Conservation (phyloP, 1,140 invertebrate species). For the Conopomorpha cramerella region DNA sequence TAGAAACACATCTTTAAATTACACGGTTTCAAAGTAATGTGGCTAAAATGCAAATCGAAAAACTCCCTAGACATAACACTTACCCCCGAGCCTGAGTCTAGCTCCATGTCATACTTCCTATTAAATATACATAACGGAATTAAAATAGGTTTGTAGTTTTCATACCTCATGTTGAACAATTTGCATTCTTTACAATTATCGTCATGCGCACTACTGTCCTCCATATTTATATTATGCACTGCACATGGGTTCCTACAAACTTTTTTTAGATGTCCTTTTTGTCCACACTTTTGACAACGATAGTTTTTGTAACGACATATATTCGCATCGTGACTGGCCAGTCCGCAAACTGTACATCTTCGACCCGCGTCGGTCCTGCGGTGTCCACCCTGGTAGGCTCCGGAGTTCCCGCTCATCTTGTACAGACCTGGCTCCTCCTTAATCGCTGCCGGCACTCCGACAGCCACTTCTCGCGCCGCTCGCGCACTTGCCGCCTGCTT, state of each 20-base stretch:
- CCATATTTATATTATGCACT: too few species aligned
- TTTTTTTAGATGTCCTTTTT: constrained; percentile 12
- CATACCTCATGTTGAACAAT: constrained; percentile 2
- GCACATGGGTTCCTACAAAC: too few species aligned
- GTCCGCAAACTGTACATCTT: constrained; percentile 12
- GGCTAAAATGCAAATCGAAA: background rate
- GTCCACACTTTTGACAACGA: constrained; percentile 7
- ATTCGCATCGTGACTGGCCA: constrained; percentile 5
- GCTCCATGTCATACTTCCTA: background rate
- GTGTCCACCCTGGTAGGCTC: background rate
- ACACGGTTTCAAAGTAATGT: background rate
- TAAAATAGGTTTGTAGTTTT: background rate
- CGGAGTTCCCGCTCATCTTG: background rate
- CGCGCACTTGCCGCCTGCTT: constrained; percentile 10
- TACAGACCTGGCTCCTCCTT: constrained; percentile 6
- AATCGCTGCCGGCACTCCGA: background rate
- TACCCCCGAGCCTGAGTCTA: constrained; percentile 1
- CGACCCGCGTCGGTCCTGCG: background rate
- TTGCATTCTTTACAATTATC: constrained; percentile 5
- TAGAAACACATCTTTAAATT: background rate
- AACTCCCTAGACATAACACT: background rate
- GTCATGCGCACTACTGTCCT: constrained; percentile 3
- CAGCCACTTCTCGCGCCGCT: constrained; percentile 4
- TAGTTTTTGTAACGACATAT: constrained; percentile 9
- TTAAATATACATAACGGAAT: background rate